Evolutionary conservation across 2,888 invertebrate genomes (phyloP), one percentile per base, ranked within the genome.

Genomic region (Acronicta psi): DNA sequence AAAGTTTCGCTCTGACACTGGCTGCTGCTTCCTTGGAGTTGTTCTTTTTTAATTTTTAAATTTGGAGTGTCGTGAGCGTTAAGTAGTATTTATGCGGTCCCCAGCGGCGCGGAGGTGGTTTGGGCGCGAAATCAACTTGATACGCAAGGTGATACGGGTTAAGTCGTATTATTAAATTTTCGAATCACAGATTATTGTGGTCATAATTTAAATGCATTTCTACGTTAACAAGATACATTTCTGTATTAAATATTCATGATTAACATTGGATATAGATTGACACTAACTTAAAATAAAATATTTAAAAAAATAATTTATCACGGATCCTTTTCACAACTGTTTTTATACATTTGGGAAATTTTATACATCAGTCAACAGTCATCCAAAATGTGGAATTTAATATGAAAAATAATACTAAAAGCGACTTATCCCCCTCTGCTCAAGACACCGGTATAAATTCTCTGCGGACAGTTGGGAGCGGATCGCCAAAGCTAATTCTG

Each of bases 401-500:
- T 46, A 59, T 43, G 38, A 37, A 53, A 60, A 69, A 68, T n/a
- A 75, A 56, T 49, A 46, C 59, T 38, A 60, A 79, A 77, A 69
- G 59, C 54, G 60, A 76, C 78, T 81, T 84, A 81, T 69, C 50
- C 77, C 57, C 55, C 73, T 75, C 62, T 73, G 55, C 60, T 58
- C 60, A 59, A 65, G 64, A 69, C 77, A 78, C 78, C 80, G 82
- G 86, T 84, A 93, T 93, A 92, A 94, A 93, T 93, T 89, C 84
- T 83, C 60, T 80, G 71, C 82, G 86, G 92, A 92, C 93, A 92
- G 88, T 90, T 84, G 83, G 85, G 87, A 93, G 92, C 91, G 91
- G 89, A 93, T 93, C 92, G 91, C 92, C 91, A 90, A 91, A 93
- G 93, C 93, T 93, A 94, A 93, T 93, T 92, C 91, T 91, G 92